Evolutionary conservation across 2,797 vertebrate species (phyloP), one percentile per base, ranked within the genome.

Genomic region (Leptatherina wallacei): DNA sequence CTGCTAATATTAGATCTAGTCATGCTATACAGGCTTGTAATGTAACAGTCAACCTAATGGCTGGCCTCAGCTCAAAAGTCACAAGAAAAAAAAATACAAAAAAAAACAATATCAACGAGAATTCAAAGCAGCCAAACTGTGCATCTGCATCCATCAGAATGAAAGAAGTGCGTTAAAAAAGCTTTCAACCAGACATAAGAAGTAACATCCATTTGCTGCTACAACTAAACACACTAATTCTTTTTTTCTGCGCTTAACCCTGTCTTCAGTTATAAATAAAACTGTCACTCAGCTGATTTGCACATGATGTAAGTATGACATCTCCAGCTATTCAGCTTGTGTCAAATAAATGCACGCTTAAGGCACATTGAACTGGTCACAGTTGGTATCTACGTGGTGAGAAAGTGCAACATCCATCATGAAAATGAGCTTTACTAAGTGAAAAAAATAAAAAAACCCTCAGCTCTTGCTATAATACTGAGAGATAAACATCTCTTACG

Each of bases 401-500:
- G 61, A 24, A 79, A 78, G 71, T 22, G 55, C 61, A 69, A 83
- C 65, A 77, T 75, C 42, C 54, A 27, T 22, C 73, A 60, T 67
- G 32, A 61, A 84, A 82, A 85, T 74, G 3, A 87, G 40, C 65
- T 67, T 81, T 79, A 59, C 56, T 11, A 47, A 73, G 42, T 69
- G 36, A 10, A 47, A 32, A 40, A 51, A 10, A 42, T 29, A 40
- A 51, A 74, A 78, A 80, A 71, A 3, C 27, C 12, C 69, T 63
- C 1, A 2, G 69, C 33, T 75, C 74, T 85, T 67, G 57, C 76
- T 64, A 71, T 73, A 80, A 87, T 65, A 69, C 51, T 0, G 30
- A 32, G 44, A 83, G 88, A 88, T 90, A 84, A 78, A 83, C 72
- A 85, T 91, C 83, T 88, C 66, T 54, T 69, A 83, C 73, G 80